phyloP scores from a whole-genome alignment of 2,113 vertebrate genomes.

The Antigone vipio region DNA sequence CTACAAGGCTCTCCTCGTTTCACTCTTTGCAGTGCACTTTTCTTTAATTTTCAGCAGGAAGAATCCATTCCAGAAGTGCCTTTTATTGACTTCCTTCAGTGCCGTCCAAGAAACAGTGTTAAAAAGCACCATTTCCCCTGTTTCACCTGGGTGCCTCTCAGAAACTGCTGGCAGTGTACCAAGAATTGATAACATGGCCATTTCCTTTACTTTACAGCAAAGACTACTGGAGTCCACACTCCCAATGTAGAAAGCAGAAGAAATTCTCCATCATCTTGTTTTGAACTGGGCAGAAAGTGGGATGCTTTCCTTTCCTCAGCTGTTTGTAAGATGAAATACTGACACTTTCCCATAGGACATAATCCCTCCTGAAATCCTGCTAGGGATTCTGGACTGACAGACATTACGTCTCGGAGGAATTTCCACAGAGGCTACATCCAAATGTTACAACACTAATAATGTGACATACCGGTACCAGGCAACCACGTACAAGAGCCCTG shows the following conservation, averaged over 20 bases:
- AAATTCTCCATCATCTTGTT: background rate
- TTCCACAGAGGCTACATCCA: background rate
- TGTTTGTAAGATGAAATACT: background rate
- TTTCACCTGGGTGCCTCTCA: background rate
- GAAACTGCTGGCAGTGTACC: background rate
- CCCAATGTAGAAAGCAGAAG: background rate
- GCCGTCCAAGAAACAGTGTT: background rate
- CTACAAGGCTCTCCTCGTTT: background rate
- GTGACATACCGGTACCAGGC: fast-evolving
- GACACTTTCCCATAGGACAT: background rate
- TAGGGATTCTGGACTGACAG: background rate
- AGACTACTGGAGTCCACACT: background rate
- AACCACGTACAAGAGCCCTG: background rate
- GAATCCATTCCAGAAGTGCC: background rate
- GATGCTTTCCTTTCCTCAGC: background rate
- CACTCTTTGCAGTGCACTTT: background rate
- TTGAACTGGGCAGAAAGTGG: background rate
- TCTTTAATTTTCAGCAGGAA: background rate
- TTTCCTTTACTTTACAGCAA: background rate
- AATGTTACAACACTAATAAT: background rate
- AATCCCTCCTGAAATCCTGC: background rate
- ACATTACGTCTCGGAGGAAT: background rate
- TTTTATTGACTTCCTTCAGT: background rate
- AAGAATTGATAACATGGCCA: background rate
- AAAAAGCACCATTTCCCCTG: background rate